Percentiles rank a stretch among this genome's conserved stretches.
These are phyloP conservation scores for Yponomeuta evonymella DNA, from an alignment of 2,888 invertebrate species.

Conservation along the genomic window DNA sequence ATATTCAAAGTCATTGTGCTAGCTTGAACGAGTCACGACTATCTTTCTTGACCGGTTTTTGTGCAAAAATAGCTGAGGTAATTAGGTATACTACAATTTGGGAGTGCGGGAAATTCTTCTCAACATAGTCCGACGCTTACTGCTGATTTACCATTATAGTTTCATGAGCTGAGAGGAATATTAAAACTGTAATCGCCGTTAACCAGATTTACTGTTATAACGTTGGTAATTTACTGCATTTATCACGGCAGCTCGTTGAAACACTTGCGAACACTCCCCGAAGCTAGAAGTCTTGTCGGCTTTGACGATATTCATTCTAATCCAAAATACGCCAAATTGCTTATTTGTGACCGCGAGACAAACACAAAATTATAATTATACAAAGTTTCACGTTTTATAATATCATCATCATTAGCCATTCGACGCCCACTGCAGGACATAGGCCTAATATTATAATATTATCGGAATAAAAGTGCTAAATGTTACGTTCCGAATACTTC, in stretches of 20 bases:
- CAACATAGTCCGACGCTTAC: neutral
- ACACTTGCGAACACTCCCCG: neutral
- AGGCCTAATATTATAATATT: no score
- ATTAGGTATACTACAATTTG: neutral
- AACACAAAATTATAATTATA: no score
- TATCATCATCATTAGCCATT: no score
- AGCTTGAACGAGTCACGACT: neutral
- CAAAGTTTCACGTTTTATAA: no score
- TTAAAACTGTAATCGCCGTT: slow-evolving; percentile 19
- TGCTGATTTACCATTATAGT: slow-evolving; percentile 11
- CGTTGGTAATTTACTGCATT: slow-evolving; percentile 6
- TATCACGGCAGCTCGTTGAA: neutral
- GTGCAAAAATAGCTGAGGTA: neutral
- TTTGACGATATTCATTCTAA: neutral
- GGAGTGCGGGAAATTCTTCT: neutral
- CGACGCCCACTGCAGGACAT: no score
- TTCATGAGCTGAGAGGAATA: slow-evolving; percentile 9
- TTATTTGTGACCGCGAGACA: no score
- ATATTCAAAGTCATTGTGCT: neutral
- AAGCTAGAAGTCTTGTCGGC: neutral
- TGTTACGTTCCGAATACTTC: no score
- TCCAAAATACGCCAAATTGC: no score
- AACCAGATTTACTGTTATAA: slow-evolving; percentile 14
- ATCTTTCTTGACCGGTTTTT: neutral
- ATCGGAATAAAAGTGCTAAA: no score